These are phyloP conservation scores for Pseudochirops corinnae DNA, from an alignment of 2,797 vertebrate species.

Conservation along the genomic window DNA sequence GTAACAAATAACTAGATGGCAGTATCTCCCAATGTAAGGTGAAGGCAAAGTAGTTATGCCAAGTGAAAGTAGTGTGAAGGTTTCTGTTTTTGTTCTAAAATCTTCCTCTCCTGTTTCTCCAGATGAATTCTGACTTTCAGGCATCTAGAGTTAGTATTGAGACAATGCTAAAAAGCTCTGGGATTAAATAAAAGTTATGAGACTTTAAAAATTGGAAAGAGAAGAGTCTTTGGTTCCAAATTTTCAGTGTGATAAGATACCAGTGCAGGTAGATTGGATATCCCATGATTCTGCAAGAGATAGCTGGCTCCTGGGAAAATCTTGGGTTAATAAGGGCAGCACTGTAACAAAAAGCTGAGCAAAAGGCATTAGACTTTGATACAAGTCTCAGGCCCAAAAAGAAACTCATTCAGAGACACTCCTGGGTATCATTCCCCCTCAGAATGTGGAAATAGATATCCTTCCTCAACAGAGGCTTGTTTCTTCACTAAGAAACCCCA, in stretches of 20 bases:
- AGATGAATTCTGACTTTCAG: slow-evolving; percentile 58
- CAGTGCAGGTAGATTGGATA: background rate
- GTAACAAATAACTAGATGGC: slow-evolving; percentile 58
- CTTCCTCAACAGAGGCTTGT: background rate
- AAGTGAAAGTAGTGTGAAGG: slow-evolving; percentile 41
- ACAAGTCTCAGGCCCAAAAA: background rate
- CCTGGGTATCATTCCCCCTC: background rate
- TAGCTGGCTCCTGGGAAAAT: background rate
- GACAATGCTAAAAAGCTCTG: slow-evolving; percentile 20
- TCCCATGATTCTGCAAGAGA: background rate
- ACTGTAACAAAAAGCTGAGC: background rate
- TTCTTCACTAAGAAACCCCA: background rate
- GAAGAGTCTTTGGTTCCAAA: background rate
- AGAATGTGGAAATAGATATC: background rate
- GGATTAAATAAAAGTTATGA: slow-evolving; percentile 53
- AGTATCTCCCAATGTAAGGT: slow-evolving; percentile 50
- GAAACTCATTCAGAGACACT: background rate
- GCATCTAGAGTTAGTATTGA: slow-evolving; percentile 43
- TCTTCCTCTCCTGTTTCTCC: slow-evolving; percentile 8
- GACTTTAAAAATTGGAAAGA: background rate
- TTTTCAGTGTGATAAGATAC: slow-evolving; percentile 44
- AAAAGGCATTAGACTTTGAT: background rate
- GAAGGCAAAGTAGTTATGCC: slow-evolving; percentile 10
- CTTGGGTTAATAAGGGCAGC: background rate
- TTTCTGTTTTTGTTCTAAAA: slow-evolving; percentile 54